Percentiles rank a stretch among this genome's conserved stretches.
Evolutionary conservation across 2,888 invertebrate species (phyloP).

Genomic region (Alcis repandata): DNA sequence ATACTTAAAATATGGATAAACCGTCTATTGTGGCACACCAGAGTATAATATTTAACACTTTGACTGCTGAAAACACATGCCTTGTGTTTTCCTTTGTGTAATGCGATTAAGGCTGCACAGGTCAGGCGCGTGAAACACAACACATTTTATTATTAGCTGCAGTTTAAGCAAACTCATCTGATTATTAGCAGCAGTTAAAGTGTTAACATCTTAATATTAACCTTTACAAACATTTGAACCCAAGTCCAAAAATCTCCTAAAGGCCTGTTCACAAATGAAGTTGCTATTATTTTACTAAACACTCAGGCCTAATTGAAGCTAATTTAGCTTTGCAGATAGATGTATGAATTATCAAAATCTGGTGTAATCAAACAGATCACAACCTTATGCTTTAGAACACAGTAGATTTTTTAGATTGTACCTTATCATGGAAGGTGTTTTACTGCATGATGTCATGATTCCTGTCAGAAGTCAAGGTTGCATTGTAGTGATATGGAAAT

Average conservation of each 20-base stretch:
- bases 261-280: constrained; percentile 53
- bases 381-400: constrained; percentile 52
- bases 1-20: too few species aligned
- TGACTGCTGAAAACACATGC: too few species aligned
- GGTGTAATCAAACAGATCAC: constrained; percentile 47
- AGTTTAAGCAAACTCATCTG: too few species aligned
- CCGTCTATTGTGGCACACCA: too few species aligned
- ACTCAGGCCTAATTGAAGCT: constrained; percentile 73
- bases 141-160: too few species aligned
- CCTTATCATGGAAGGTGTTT: constrained; percentile 42
- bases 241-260: not conserved
- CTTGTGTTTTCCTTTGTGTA: too few species aligned
- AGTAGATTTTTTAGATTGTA: constrained; percentile 26
- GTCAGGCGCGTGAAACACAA: too few species aligned
- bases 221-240: not conserved
- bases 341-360: constrained; percentile 24
- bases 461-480: constrained; percentile 46
- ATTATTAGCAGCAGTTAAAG: too few species aligned
- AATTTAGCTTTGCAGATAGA: constrained; percentile 57
- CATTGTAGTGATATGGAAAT: constrained; percentile 43
- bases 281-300: constrained; percentile 57
- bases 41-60: too few species aligned
- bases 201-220: not conserved
- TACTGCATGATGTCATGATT: constrained; percentile 53
- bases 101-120: too few species aligned